Evolutionary conservation across 1,140 invertebrate genomes (phyloP).

Genomic region (Formica selysi): DNA sequence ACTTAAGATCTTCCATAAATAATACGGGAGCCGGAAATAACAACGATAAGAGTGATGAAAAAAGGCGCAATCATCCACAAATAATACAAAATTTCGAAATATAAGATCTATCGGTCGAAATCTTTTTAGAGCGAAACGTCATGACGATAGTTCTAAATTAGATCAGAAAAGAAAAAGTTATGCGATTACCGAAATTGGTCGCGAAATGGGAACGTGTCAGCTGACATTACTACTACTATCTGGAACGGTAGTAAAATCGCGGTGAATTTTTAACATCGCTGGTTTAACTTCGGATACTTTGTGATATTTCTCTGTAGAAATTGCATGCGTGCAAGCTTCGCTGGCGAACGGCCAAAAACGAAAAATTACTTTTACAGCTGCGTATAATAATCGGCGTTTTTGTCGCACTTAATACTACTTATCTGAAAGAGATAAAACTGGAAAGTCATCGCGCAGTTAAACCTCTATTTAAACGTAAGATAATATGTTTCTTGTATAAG

Average conservation of each 20-base stretch:
- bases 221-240: neutral
- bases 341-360: constrained; percentile 60
- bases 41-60: neutral
- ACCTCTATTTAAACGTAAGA: neutral
- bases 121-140: neutral
- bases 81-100: neutral
- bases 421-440: neutral
- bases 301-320: constrained; percentile 34
- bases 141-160: neutral
- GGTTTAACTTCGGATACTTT: constrained; percentile 43
- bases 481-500: neutral
- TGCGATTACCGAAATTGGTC: constrained; percentile 4
- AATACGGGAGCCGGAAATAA: neutral
- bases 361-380: constrained; percentile 57
- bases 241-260: constrained; percentile 41
- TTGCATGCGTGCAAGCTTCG: neutral
- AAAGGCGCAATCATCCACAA: neutral
- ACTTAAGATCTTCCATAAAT: neutral
- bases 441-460: neutral
- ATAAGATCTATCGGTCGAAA: neutral
- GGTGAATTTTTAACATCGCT: constrained; percentile 48
- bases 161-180: neutral
- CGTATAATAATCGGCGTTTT: constrained; percentile 64
- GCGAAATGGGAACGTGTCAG: constrained; percentile 45
- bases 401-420: constrained; percentile 49